phyloP scores from a whole-genome alignment of 1,140 invertebrate genomes.

The Lamellibrachia luymesi region DNA sequence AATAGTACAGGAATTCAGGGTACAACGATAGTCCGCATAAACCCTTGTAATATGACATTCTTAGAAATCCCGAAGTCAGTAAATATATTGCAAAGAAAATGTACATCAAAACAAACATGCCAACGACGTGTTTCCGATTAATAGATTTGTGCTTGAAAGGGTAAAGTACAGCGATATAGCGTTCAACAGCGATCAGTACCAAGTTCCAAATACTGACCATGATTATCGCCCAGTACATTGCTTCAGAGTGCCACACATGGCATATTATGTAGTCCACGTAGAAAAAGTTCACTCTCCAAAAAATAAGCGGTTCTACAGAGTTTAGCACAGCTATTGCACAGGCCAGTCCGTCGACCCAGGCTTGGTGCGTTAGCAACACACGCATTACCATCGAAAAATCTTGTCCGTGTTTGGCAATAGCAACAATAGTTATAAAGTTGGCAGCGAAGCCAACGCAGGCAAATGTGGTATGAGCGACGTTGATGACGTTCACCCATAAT shows the following conservation, averaged over 20 bases:
- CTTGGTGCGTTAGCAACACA: neutral
- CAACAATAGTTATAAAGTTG: neutral
- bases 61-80: neutral
- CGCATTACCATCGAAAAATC: neutral
- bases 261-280: conserved; percentile 14
- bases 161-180: neutral
- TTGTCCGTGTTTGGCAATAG: neutral
- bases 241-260: conserved; percentile 11
- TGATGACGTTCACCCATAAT: neutral
- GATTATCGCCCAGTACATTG: conserved; percentile 6
- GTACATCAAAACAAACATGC: neutral
- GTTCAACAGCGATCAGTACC: conserved; percentile 10
- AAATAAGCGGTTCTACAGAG: neutral
- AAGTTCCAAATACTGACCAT: conserved; percentile 7
- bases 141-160: neutral
- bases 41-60: neutral
- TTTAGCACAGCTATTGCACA: neutral
- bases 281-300: neutral
- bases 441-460: neutral
- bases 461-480: neutral
- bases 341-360: conserved; percentile 13
- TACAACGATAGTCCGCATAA: neutral
- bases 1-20: neutral
- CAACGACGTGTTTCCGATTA: neutral
- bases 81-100: neutral